These are phyloP conservation scores for Chloroclysta siterata DNA, from an alignment of 2,888 invertebrate genomes.

Conservation along the genomic window DNA sequence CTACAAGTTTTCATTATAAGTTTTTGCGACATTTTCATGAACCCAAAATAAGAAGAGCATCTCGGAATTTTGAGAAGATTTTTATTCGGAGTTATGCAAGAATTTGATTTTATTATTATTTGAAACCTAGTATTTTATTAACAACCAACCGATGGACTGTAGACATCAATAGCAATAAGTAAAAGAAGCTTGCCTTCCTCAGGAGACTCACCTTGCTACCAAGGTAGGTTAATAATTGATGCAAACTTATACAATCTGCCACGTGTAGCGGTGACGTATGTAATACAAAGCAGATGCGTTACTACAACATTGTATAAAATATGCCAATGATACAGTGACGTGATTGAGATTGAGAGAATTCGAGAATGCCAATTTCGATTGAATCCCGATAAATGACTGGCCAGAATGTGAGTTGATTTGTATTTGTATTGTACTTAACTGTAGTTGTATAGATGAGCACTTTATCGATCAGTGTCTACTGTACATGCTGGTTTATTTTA, in stretches of 20 bases:
- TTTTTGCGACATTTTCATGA: too few relatives aligned
- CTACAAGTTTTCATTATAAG: too few relatives aligned
- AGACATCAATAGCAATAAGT: neutral
- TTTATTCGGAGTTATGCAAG: too few relatives aligned
- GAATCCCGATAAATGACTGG: neutral
- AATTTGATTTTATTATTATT: too few relatives aligned
- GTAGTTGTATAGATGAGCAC: neutral
- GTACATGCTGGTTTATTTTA: too few relatives aligned
- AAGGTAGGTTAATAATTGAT: slow-evolving; percentile 39
- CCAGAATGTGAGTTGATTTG: neutral
- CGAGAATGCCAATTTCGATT: neutral
- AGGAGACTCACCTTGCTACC: slow-evolving; percentile 19
- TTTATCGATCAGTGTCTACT: too few relatives aligned
- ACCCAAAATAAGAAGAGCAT: too few relatives aligned
- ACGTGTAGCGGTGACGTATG: slow-evolving; percentile 49
- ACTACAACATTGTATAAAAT: slow-evolving; percentile 25
- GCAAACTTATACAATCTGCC: slow-evolving; percentile 44
- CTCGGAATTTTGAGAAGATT: too few relatives aligned
- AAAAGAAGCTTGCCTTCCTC: slow-evolving; percentile 17
- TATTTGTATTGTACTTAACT: neutral
- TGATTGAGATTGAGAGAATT: neutral
- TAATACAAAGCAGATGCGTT: slow-evolving; percentile 53
- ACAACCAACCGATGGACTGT: too few relatives aligned
- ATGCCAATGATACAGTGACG: slow-evolving; percentile 12
- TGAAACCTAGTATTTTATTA: too few relatives aligned